Conservation (phyloP, 2,797 vertebrate genomes). For the Phataginus tetradactyla region DNA sequence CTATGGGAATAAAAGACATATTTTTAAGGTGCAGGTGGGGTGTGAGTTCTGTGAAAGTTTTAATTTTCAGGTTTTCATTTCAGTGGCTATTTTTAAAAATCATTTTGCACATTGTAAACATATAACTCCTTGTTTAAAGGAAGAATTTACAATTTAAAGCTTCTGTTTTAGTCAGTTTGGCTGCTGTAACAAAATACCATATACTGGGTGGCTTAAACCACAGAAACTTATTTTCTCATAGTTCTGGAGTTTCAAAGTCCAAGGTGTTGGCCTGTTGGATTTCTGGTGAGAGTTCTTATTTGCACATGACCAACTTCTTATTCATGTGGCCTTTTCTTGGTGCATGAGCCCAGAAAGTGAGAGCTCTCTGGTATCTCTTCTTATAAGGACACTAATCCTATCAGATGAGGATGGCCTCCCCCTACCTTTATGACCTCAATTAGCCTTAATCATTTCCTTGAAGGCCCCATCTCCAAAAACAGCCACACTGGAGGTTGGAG, state of each 20-base stretch:
- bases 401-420: neutral
- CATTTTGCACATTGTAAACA: neutral
- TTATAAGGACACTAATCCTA: neutral
- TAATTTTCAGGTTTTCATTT: neutral
- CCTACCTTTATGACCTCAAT: neutral
- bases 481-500: neutral
- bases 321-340: neutral
- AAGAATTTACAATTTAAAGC: neutral
- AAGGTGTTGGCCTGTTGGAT: neutral
- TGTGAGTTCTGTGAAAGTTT: neutral
- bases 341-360: no score
- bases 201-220: neutral
- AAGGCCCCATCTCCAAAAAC: neutral
- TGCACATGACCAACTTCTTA: neutral
- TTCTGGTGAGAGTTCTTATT: neutral
- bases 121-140: neutral
- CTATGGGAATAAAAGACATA: neutral
- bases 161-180: neutral
- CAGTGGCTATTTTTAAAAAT: conserved; percentile 35
- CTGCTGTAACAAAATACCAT: neutral
- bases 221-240: neutral
- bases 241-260: neutral
- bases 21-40: neutral
- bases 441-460: neutral
- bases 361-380: neutral